phyloP scores from a whole-genome alignment of 2,797 vertebrate genomes.

The Microhierax caerulescens region DNA sequence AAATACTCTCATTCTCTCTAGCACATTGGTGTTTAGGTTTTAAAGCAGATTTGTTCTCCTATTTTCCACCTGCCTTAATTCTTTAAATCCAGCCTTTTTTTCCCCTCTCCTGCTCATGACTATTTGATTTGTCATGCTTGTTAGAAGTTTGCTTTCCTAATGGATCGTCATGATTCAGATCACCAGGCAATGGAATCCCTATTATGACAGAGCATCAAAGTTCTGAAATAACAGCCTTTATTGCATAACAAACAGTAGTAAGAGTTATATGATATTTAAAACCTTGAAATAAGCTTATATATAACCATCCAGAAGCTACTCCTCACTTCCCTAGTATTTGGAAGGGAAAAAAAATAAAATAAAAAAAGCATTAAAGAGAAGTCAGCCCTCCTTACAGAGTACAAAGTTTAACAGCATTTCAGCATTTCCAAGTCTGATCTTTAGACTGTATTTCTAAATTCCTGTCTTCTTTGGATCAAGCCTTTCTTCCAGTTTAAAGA shows the following conservation, averaged over 20 bases:
- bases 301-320: not conserved
- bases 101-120: accelerated
- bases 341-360: not conserved
- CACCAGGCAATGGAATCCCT: not conserved
- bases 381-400: not conserved
- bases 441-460: not conserved
- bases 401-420: not conserved
- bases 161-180: not conserved
- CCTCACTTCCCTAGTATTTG: not conserved
- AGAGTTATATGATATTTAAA: not conserved
- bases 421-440: not conserved
- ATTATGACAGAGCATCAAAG: not conserved
- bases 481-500: not conserved
- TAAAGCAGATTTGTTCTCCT: not conserved
- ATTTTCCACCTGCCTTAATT: not conserved
- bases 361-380: not conserved
- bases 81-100: not conserved
- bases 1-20: not conserved
- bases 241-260: not conserved
- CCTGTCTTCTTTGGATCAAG: not conserved
- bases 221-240: not conserved
- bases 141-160: not conserved
- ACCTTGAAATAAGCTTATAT: not conserved
- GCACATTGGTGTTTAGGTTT: not conserved
- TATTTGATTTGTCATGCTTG: not conserved